phyloP scores from a whole-genome alignment of 2,797 vertebrate genomes.

The Lateolabrax maculatus region DNA sequence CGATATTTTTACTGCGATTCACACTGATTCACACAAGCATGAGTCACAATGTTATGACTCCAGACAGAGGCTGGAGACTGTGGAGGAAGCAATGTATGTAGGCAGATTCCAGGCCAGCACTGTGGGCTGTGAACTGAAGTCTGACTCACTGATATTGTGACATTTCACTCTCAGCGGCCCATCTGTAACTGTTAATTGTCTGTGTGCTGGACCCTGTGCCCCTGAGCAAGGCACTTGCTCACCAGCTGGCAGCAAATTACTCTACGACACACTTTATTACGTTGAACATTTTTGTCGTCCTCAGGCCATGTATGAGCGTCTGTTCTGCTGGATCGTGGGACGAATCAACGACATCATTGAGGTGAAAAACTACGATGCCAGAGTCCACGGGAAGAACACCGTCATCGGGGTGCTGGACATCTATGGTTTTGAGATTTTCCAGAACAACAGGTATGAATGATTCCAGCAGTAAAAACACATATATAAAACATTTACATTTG shows the following conservation, averaged over 20 bases:
- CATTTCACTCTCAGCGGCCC: slow-evolving; percentile 32
- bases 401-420: slow-evolving; percentile 99
- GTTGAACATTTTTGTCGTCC: slow-evolving; percentile 1
- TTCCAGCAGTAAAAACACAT: not conserved
- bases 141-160: slow-evolving; percentile 57
- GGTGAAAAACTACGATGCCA: slow-evolving; percentile 93
- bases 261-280: not conserved
- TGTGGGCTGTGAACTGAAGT: slow-evolving; percentile 25
- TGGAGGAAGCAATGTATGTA: slow-evolving; percentile 33
- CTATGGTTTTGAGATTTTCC: slow-evolving; percentile 99
- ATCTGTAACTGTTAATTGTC: slow-evolving; percentile 13
- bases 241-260: not conserved
- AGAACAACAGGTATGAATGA: slow-evolving; percentile 94
- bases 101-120: slow-evolving; percentile 25
- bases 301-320: slow-evolving; percentile 97
- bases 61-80: slow-evolving; percentile 39
- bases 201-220: not conserved
- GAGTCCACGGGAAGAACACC: slow-evolving; percentile 95
- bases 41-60: slow-evolving; percentile 67
- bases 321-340: slow-evolving; percentile 98
- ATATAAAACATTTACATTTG: not conserved
- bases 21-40: slow-evolving; percentile 40
- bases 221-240: slow-evolving; percentile 21
- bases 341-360: slow-evolving; percentile 96
- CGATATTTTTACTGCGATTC: slow-evolving; percentile 19